These are phyloP conservation scores for Neomicropteryx cornuta DNA, from an alignment of 1,140 invertebrate species.

Conservation along the genomic window DNA sequence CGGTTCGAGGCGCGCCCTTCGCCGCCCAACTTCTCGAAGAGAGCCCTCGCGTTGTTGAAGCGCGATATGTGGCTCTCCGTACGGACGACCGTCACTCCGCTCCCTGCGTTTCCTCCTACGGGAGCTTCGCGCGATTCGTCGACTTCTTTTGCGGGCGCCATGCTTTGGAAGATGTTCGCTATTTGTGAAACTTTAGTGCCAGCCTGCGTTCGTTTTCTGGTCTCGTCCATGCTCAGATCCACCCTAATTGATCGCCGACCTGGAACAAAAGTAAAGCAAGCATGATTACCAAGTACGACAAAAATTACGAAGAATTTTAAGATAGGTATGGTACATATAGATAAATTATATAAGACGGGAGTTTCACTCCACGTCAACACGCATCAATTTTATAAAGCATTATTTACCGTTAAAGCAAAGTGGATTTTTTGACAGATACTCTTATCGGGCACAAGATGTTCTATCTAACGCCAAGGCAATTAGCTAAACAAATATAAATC, in stretches of 20 bases:
- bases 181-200: slow-evolving; percentile 84
- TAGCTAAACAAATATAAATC: too few relatives aligned
- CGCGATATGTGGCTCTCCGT: slow-evolving; percentile 81
- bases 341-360: too few relatives aligned
- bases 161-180: slow-evolving; percentile 75
- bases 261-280: slow-evolving; percentile 17
- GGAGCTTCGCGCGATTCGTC: slow-evolving; percentile 31
- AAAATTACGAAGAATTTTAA: too few relatives aligned
- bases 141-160: slow-evolving; percentile 33
- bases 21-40: slow-evolving; percentile 86
- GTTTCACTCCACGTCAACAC: too few relatives aligned
- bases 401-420: too few relatives aligned
- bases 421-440: too few relatives aligned
- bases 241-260: slow-evolving; percentile 35
- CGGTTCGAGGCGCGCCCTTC: slow-evolving; percentile 46
- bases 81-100: slow-evolving; percentile 62
- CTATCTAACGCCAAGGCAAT: too few relatives aligned
- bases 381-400: too few relatives aligned
- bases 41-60: slow-evolving; percentile 84
- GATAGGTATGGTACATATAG: too few relatives aligned
- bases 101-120: slow-evolving; percentile 29
- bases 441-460: too few relatives aligned
- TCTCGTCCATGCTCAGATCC: slow-evolving; percentile 49
- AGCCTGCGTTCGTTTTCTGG: slow-evolving; percentile 51
- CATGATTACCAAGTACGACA: too few relatives aligned